Base-by-base conservation (phyloP, 2,888 invertebrate species). In the Frankliniella intonsa region DNA sequence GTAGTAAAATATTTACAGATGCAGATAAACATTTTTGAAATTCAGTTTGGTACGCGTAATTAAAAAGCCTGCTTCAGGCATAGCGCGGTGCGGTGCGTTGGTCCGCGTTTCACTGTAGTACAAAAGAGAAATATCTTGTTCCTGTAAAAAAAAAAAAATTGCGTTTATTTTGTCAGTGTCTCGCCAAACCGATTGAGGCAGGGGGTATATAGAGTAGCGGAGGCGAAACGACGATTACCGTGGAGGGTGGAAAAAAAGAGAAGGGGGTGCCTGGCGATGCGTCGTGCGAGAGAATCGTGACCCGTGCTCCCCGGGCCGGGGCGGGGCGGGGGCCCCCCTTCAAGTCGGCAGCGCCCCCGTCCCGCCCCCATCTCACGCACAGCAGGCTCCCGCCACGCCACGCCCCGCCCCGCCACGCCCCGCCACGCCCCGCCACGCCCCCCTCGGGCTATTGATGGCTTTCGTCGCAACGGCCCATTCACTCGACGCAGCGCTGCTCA, bases 391-490 rank as follows among this genome's bases (percentile, higher is more conserved):
- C 62, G 62, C 12, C 17, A n/a, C n/a, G n/a, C n/a, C n/a, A n/a
- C n/a, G n/a, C n/a, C n/a, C n/a, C n/a, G n/a, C n/a, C n/a, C n/a
- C n/a, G n/a, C n/a, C n/a, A n/a, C n/a, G n/a, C n/a, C n/a, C n/a
- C n/a, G n/a, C n/a, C n/a, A n/a, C n/a, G n/a, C n/a, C n/a, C n/a
- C n/a, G n/a, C 62, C n/a, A 22, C 62, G 17, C 62, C 62, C 69
- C 25, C 69, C 69, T 22, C 9, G 22, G 22, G 69, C 69, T 76
- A 76, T 76, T 76, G 69, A 76, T 76, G 69, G 69, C 69, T 76
- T 76, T 76, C 69, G 69, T 76, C 69, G 69, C 69, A 76, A 25
- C 69, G 69, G 22, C 69, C 69, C 69, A 62, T 76, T 76, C 25
- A 25, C 69, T 22, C 69, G 25, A 76, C 69, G 25, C 69, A 76